Evolutionary conservation across 2,888 invertebrate genomes (phyloP).

Genomic region (Sipunculus nudus): DNA sequence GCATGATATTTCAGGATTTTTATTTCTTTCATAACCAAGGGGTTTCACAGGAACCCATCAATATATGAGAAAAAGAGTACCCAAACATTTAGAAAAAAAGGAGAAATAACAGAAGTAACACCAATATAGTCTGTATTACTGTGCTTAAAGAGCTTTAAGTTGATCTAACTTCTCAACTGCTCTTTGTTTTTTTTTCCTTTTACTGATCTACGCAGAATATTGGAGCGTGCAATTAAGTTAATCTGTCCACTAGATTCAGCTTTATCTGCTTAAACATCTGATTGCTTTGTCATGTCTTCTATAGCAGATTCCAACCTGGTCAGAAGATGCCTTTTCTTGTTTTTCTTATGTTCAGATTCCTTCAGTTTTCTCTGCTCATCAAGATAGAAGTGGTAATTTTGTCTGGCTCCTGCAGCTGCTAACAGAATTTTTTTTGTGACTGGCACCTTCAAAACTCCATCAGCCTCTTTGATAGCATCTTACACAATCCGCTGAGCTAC

Average conservation of each 20-base stretch:
- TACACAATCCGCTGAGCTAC: background rate
- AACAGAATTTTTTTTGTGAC: background rate
- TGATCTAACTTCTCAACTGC: background rate
- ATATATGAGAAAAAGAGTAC: no score
- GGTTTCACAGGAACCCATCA: no score
- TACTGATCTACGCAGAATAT: background rate
- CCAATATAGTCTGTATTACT: no score
- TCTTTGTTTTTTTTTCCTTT: background rate
- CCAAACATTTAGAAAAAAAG: no score
- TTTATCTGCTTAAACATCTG: slow-evolving; percentile 7
- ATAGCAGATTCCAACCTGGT: background rate
- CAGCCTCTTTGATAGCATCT: background rate
- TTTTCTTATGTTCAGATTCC: slow-evolving; percentile 1
- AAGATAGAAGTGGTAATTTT: background rate
- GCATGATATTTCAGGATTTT: no score
- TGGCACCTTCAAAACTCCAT: background rate
- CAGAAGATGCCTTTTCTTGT: background rate
- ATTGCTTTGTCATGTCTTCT: background rate
- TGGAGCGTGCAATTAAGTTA: background rate
- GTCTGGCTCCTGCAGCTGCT: background rate
- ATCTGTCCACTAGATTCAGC: background rate
- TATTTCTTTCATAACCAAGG: no score
- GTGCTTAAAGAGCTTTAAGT: no score
- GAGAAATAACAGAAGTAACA: no score
- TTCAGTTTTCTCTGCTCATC: slow-evolving; percentile 4